These are phyloP conservation scores for Diarsia brunnea DNA, from an alignment of 2,888 invertebrate species.

Conservation along the genomic window DNA sequence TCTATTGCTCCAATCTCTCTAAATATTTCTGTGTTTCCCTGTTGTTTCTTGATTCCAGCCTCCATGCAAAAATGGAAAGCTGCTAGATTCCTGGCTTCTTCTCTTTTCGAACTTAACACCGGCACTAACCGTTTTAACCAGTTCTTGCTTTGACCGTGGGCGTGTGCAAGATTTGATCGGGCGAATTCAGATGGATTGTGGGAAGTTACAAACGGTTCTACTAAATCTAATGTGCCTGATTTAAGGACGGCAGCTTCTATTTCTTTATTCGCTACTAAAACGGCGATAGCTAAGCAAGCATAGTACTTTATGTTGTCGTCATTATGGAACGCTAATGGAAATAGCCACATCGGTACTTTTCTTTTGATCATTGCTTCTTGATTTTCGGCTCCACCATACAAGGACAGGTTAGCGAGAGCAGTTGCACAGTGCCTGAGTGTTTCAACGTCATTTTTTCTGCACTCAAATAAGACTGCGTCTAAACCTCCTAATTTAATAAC, in stretches of 20 bases:
- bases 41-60: slow-evolving; percentile 98
- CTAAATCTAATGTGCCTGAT: slow-evolving; percentile 98
- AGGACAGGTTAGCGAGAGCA: slow-evolving; percentile 98
- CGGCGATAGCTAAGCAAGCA: slow-evolving; percentile 99
- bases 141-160: slow-evolving; percentile 98
- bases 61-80: slow-evolving; percentile 99
- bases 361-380: slow-evolving; percentile 99
- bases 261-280: slow-evolving; percentile 99
- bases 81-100: slow-evolving; percentile 98
- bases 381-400: slow-evolving; percentile 99
- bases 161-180: slow-evolving; percentile 96
- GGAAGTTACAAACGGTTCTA: slow-evolving; percentile 98
- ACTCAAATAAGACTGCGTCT: slow-evolving; percentile 98
- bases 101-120: slow-evolving; percentile 97
- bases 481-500: slow-evolving; percentile 97
- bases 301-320: slow-evolving; percentile 99
- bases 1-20: slow-evolving; percentile 98
- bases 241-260: slow-evolving; percentile 98
- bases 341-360: slow-evolving; percentile 99
- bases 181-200: slow-evolving; percentile 99
- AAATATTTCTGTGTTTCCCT: slow-evolving; percentile 97
- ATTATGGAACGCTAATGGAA: slow-evolving; percentile 98
- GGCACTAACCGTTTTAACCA: slow-evolving; percentile 98
- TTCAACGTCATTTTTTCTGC: slow-evolving; percentile 97
- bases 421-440: slow-evolving; percentile 99